A percentile compares a stretch with the other conserved stretches of the same genome.
These are phyloP conservation scores for Rhinoraja longicauda DNA, from an alignment of 2,797 vertebrate species.

Conservation along the genomic window DNA sequence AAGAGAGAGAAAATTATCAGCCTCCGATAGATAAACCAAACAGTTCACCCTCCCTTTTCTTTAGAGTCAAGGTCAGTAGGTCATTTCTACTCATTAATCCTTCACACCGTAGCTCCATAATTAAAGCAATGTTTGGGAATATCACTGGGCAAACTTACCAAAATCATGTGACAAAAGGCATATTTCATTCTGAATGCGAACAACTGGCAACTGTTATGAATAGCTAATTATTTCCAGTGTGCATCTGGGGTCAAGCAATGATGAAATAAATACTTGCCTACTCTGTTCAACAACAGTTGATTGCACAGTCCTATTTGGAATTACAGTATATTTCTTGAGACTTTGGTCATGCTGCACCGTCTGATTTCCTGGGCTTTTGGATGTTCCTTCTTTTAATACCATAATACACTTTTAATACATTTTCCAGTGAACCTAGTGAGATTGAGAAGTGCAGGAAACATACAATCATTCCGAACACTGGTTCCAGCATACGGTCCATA, in stretches of 20 bases:
- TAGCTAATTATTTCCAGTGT: constrained; percentile 15
- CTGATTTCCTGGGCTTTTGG: too few species aligned
- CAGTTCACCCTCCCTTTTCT: background rate
- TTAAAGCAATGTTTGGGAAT: background rate
- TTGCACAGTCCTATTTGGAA: background rate
- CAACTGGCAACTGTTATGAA: background rate
- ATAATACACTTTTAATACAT: too few species aligned
- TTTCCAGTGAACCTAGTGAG: too few species aligned
- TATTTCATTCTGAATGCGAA: background rate
- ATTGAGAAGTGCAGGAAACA: too few species aligned
- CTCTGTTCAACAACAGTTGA: background rate
- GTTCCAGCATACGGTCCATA: too few species aligned
- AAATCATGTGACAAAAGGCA: background rate
- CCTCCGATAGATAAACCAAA: background rate
- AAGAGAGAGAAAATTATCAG: background rate
- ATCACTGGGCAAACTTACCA: background rate
- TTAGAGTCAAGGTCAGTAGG: background rate
- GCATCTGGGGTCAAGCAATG: background rate
- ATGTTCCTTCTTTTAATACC: too few species aligned
- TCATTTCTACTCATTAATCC: background rate
- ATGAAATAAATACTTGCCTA: constrained; percentile 26
- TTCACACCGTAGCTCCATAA: background rate
- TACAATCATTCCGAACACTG: too few species aligned
- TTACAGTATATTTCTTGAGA: too few species aligned
- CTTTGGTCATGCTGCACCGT: too few species aligned